phyloP scores from a whole-genome alignment of 2,797 vertebrate genomes.

The Synaphobranchus kaupii region DNA sequence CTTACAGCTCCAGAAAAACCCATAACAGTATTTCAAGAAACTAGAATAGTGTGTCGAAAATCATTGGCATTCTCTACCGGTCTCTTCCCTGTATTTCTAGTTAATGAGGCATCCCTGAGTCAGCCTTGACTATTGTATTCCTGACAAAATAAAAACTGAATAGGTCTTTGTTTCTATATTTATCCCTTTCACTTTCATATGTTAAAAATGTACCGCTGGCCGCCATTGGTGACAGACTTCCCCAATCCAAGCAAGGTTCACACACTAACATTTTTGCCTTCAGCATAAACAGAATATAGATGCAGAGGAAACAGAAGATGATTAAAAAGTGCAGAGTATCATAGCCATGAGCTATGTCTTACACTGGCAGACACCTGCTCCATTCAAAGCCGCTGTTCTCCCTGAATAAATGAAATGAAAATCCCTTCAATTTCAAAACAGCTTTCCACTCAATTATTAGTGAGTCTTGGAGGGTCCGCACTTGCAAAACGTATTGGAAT shows the following conservation, averaged over 20 bases:
- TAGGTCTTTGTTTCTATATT: not conserved
- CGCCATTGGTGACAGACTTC: not conserved
- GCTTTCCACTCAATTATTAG: not conserved
- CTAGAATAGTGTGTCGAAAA: no score
- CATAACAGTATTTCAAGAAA: no score
- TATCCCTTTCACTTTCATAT: not conserved
- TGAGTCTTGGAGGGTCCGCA: not conserved
- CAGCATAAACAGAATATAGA: not conserved
- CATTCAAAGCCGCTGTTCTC: not conserved
- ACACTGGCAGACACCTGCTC: not conserved
- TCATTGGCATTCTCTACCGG: not conserved
- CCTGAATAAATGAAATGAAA: not conserved
- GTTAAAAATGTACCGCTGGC: not conserved
- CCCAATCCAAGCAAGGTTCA: not conserved
- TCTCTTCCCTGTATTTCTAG: not conserved
- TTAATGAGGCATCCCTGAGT: not conserved
- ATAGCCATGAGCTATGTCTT: not conserved
- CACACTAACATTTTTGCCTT: not conserved
- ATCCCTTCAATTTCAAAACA: not conserved
- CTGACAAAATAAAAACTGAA: conserved; percentile 16
- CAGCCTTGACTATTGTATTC: conserved; percentile 1
- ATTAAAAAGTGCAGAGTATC: not conserved
- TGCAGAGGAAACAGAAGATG: not conserved
- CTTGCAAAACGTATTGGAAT: not conserved
- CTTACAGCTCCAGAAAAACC: no score